Percentiles rank a stretch among this genome's conserved stretches.
These are phyloP conservation scores for Rhagoletis zephyria DNA, from an alignment of 1,140 invertebrate genomes.

Conservation along the genomic window DNA sequence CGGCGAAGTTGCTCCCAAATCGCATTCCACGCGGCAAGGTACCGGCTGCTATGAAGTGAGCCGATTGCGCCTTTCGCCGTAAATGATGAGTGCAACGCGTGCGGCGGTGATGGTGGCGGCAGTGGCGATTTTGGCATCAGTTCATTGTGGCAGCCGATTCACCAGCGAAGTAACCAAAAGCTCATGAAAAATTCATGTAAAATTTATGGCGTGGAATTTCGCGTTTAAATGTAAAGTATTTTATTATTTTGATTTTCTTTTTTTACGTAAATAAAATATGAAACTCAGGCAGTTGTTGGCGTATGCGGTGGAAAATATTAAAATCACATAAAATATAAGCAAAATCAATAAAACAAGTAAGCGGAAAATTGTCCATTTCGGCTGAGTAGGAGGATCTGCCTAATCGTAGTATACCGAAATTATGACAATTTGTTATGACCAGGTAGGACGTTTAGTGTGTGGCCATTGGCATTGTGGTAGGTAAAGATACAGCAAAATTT, in stretches of 20 bases:
- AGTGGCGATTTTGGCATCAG: too few relatives aligned
- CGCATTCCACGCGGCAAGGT: neutral
- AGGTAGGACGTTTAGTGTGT: neutral
- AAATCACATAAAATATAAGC: neutral
- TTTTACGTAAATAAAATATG: slow-evolving; percentile 12
- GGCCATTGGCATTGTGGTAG: slow-evolving; percentile 23
- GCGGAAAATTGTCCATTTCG: neutral
- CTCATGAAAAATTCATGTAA: slow-evolving; percentile 49
- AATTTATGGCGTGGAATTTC: slow-evolving; percentile 46
- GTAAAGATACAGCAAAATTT: neutral
- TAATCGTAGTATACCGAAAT: too few relatives aligned
- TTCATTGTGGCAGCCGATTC: slow-evolving; percentile 16
- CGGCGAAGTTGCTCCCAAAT: neutral
- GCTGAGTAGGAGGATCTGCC: too few relatives aligned
- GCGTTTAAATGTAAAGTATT: slow-evolving; percentile 34
- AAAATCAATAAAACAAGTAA: slow-evolving; percentile 2
- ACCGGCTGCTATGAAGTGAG: neutral
- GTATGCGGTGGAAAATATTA: neutral
- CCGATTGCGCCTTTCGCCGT: neutral
- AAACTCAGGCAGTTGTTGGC: neutral
- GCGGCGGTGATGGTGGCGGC: neutral
- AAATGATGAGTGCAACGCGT: slow-evolving; percentile 8
- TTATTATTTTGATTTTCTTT: neutral
- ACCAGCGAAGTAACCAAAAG: slow-evolving; percentile 37
- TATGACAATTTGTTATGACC: neutral